phyloP scores from a whole-genome alignment of 2,888 invertebrate genomes.

The Caenorhabditis macrosperma region DNA sequence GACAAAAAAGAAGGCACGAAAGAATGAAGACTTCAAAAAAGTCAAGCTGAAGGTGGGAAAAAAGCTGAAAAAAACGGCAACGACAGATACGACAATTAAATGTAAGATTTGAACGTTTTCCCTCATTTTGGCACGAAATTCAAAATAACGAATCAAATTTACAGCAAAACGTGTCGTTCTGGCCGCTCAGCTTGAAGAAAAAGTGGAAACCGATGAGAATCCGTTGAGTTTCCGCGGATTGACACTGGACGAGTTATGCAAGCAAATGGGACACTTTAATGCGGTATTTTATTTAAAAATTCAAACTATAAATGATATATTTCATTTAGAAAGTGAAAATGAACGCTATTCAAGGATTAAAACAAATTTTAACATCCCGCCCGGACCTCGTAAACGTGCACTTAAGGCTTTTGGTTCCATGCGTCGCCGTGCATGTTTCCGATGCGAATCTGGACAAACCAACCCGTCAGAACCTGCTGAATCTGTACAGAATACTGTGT shows the following conservation, averaged over 20 bases:
- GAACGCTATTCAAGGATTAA: conserved; percentile 68
- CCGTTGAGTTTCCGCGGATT: conserved; percentile 66
- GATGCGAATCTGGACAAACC: conserved; percentile 39
- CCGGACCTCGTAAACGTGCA: conserved; percentile 66
- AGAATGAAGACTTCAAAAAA: conserved; percentile 73
- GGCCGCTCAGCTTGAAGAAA: conserved; percentile 64
- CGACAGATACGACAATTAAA: conserved; percentile 72
- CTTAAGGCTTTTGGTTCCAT: conserved; percentile 66
- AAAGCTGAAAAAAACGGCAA: conserved; percentile 69
- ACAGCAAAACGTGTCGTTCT: conserved; percentile 62
- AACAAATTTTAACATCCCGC: conserved; percentile 68
- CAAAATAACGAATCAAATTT: conserved; percentile 8
- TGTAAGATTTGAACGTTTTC: conserved; percentile 12
- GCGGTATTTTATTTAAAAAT: no score
- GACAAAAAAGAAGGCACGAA: conserved; percentile 66
- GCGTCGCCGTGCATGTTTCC: conserved; percentile 64
- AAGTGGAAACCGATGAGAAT: conserved; percentile 57
- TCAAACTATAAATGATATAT: background rate
- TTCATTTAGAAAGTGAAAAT: conserved; percentile 66
- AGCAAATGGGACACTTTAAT: conserved; percentile 75
- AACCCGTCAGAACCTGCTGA: conserved; percentile 42
- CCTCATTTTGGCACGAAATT: background rate
- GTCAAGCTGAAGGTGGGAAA: conserved; percentile 75
- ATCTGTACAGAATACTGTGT: conserved; percentile 49
- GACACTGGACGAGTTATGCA: conserved; percentile 71